Evolutionary conservation across 2,888 invertebrate genomes (phyloP), one percentile per base, ranked within the genome.

Genomic region (Dusona sp.): DNA sequence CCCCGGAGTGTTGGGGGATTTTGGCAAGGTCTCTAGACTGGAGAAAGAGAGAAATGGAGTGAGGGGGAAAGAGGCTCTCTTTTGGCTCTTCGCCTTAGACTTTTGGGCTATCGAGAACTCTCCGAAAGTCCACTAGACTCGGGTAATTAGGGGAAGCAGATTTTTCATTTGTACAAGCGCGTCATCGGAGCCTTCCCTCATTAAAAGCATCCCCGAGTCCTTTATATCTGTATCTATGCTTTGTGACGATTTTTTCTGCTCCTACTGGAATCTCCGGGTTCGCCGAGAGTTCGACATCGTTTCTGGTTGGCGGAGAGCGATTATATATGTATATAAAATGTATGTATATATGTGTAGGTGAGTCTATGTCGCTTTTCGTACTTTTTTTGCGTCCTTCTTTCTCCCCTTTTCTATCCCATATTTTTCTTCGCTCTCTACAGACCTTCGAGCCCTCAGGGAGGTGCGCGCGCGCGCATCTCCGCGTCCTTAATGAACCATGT

Each of bases 401-500:
- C 36, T 61, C 42, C 33, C 65, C 74, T 81, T 72, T 78, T 80
- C 67, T 61, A 73, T 65, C 79, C 70, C 80, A 84, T 81, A 85
- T 87, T 88, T 88, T 72, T 19, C 82, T 68, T 88, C 84, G 65
- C 70, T 86, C 65, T 84, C 51, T 72, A 84, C 83, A 72, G 64
- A 85, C 84, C 84, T 83, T 73, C 72, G 79, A 85, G 74, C 85
- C 78, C 82, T 78, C 72, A 16, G 79, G 79, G 72, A 61, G 25
- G 36, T 51, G 78, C 54, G 90, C 91, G 29, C 29, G 54, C n/a
- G 19, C 48, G 1, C 22, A 11, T 7, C 22, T 54, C 88, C 86
- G 90, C 90, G 89, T 90, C 90, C 91, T 91, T 93, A 93, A 92
- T 93, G 92, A 93, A 93, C 92, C 91, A 90, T 92, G 92, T 93